Base-by-base conservation (phyloP, 1,140 invertebrate genomes). In the Drosophila arawakana region DNA sequence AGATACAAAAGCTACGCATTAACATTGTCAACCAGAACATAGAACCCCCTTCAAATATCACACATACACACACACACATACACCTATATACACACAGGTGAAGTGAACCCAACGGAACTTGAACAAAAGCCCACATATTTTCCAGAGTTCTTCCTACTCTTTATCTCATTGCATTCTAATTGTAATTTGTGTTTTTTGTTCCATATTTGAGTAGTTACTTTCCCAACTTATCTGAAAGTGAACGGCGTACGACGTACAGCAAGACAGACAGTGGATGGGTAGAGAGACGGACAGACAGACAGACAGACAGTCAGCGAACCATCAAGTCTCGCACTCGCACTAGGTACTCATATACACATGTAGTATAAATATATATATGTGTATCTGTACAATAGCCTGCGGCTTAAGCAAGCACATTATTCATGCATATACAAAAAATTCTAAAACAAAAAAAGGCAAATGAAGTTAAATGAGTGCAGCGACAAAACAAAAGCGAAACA, bases 151-250 rank as follows among this genome's bases (percentile, higher is more conserved):
- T 52, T 58, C 30, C 62, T 68, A 60, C 46, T 69, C 58, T 25
- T 59, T 63, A 75, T 75, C 68, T 73, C 63, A 86, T 77, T 66
- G 73, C 80, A 80, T 76, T 83, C 80, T 81, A 88, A 88, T 88
- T 86, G 82, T 86, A 88, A 86, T 88, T 88, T 86, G 73, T 59
- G 6, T 74, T 41, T 75, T 54, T 57, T 72, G 41, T 57, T 69
- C 69, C 62, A 66, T 63, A 62, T 58, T 70, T 61, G 73, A 58
- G 77, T 80, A 80, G 77, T 85, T 85, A 86, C 83, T 86, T 88
- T 86, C 82, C 82, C 83, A 83, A 88, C 72, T 83, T 86, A 86
- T 86, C 83, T 88, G 83, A 86, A 86, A 86, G 83, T 86, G 83
- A 88, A 78, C 83, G 83, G 83, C 78, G 61, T 77, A 74, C 73